Percentiles rank a stretch among this genome's conserved stretches.
Evolutionary conservation across 2,113 vertebrate species (phyloP).

Genomic region (Pseudolaguvia tuberculata): DNA sequence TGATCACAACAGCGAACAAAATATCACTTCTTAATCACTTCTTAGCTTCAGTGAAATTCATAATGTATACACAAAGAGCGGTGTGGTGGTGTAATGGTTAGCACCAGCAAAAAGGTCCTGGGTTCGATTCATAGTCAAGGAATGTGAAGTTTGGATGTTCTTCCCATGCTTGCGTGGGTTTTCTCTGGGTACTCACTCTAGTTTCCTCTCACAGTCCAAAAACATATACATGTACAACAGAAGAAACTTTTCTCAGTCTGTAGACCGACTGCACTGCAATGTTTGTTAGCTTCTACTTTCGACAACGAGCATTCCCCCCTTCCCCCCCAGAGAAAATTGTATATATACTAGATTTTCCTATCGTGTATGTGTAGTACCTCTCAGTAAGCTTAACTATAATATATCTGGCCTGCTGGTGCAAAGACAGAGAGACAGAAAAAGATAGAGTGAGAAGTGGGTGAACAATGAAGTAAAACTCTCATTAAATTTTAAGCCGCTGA

Average conservation of each 20-base stretch:
- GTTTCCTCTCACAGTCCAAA: no score
- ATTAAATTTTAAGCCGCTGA: slow-evolving; percentile 71
- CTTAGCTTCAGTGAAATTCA: background rate
- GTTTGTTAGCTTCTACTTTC: slow-evolving; percentile 9
- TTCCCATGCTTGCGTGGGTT: no score
- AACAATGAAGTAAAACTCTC: slow-evolving; percentile 70
- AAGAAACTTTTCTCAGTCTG: background rate
- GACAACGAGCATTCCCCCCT: background rate
- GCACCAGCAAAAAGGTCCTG: no score
- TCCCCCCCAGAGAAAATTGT: background rate
- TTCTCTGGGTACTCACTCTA: no score
- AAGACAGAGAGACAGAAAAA: slow-evolving; percentile 53
- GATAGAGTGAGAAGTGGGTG: slow-evolving; percentile 55
- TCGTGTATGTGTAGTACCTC: slow-evolving; percentile 25
- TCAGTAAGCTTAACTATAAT: slow-evolving; percentile 46
- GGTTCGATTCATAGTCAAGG: no score
- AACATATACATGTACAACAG: background rate
- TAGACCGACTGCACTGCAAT: background rate
- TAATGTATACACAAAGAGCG: background rate
- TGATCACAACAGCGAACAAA: background rate
- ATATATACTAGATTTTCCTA: slow-evolving; percentile 16
- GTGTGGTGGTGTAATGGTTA: no score
- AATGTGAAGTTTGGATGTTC: no score
- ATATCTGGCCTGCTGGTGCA: slow-evolving; percentile 50
- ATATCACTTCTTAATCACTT: background rate